Base-by-base conservation (phyloP, 2,113 vertebrate genomes). In the Ailuropoda melanoleuca region DNA sequence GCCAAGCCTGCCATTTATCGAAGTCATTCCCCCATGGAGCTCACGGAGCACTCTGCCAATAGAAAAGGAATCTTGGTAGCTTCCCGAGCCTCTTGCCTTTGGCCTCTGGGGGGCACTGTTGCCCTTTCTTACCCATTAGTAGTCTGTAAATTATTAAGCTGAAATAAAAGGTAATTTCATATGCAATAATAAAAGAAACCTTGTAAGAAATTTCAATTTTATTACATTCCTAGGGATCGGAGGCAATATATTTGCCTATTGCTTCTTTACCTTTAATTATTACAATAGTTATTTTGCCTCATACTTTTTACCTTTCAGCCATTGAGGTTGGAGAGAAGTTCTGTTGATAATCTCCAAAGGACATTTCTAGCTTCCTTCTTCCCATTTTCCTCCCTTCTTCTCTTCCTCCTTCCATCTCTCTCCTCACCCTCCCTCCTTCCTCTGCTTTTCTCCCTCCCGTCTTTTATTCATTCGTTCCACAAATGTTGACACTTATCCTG, bases 101-200 rank as follows among this genome's bases (percentile, higher is more conserved):
- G 48, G 95, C 91, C 96, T 92, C 78, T 75, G 4, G 90, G 48
- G 19, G 83, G 90, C 70, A 34, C 15, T 55, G 29, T 60, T 87
- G 26, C 5, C 56, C 81, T 94, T 96, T 90, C 43, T 92, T 78
- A 70, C 11, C 12, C 12, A 12, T 39, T 6, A 3, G 11, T 26
- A 43, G 14, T 46, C 26, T 50, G 14, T 46, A 46, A 83, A 4
- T 46, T 78, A 56, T 24, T 68, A 56, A 31, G 11, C 12, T 46
- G 66, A 13, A 75, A 89, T 80, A 53, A 83, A 74, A 75, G 60
- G 23, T 53, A 82, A 96, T 81, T 78, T 78, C 26, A 29, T 58
- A 43, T 34, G 12, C 21, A 93, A 64, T 56, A 83, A 78, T 60
- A 39, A 39, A 82, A 78, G 19, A 87, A 77, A 72, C 2, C 4